Conservation (phyloP, 2,888 invertebrate genomes). For the Heliconius hortense region DNA sequence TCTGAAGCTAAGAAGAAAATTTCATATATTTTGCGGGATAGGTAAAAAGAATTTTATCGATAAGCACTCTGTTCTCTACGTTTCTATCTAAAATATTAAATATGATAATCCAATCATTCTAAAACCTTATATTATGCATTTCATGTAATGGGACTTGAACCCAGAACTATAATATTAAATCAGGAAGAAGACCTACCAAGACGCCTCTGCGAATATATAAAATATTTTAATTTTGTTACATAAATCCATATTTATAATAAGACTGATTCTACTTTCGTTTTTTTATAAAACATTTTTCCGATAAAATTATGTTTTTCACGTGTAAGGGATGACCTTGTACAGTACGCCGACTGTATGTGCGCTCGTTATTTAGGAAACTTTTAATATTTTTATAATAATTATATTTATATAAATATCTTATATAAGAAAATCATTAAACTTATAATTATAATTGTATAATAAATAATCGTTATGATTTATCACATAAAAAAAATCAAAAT, state of each 20-base stretch:
- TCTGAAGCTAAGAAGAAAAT: neutral
- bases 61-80: neutral
- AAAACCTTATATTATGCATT: neutral
- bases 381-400: neutral
- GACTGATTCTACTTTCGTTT: neutral
- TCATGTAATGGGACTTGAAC: neutral
- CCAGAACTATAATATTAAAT: neutral
- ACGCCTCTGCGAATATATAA: neutral
- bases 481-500: too few species aligned
- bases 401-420: neutral
- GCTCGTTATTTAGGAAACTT: conserved; percentile 8
- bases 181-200: neutral
- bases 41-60: neutral
- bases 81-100: neutral
- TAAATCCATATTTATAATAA: neutral
- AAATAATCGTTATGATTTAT: neutral
- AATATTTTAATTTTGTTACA: neutral
- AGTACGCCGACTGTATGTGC: conserved; percentile 4
- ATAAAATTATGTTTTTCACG: conserved; percentile 18
- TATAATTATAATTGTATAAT: neutral
- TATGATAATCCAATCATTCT: neutral
- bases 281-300: neutral
- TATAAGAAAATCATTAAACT: neutral
- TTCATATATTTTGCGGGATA: neutral
- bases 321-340: conserved; percentile 10